A percentile compares a stretch with the other conserved stretches of the same genome.
Conservation (phyloP, 2,888 invertebrate species). For the Napeogenes inachia region DNA sequence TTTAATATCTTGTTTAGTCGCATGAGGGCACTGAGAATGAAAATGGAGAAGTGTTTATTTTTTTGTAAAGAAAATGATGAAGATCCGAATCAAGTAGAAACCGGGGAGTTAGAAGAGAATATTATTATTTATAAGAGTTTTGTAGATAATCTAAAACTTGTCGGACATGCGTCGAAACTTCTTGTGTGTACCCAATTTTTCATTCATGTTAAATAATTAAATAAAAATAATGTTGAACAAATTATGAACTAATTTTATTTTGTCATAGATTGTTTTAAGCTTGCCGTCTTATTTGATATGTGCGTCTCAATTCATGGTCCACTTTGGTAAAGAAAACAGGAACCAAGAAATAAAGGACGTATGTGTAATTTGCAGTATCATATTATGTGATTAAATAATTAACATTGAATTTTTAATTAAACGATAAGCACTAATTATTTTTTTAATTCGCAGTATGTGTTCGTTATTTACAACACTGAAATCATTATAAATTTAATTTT, state of each 20-base stretch:
- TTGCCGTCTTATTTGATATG: neutral
- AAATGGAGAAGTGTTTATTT: slow-evolving; percentile 13
- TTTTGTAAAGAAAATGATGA: no score
- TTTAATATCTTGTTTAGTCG: slow-evolving; percentile 18
- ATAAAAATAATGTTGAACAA: no score
- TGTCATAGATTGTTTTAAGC: neutral
- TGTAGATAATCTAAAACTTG: slow-evolving; percentile 10
- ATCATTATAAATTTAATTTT: neutral
- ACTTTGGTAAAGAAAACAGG: no score
- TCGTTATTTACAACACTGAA: no score
- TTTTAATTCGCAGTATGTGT: no score
- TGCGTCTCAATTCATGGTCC: no score
- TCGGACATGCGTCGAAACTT: slow-evolving; percentile 10
- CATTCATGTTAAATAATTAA: neutral
- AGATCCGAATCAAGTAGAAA: no score
- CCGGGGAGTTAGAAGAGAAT: neutral
- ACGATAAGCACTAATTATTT: neutral
- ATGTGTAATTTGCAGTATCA: no score
- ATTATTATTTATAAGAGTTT: slow-evolving; percentile 9
- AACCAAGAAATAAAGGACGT: no score
- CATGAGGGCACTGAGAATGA: slow-evolving; percentile 14
- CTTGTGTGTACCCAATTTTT: slow-evolving; percentile 5
- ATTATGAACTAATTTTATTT: neutral
- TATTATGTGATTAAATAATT: no score
- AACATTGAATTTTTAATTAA: no score